Base-by-base conservation (phyloP, 2,797 vertebrate species). In the Gallinago nigripennis region DNA sequence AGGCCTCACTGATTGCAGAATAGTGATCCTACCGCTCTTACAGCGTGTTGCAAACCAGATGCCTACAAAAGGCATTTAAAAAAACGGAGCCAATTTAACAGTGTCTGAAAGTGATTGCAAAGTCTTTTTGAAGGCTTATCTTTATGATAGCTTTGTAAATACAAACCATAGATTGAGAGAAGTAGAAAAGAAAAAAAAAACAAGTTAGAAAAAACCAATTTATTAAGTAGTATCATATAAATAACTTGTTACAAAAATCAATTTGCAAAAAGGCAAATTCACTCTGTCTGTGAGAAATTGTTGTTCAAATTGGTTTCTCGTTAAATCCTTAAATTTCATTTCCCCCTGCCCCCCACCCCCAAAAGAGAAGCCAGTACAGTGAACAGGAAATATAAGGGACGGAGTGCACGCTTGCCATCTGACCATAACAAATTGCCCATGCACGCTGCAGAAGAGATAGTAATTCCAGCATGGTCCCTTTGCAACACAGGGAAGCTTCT, bases 181-280 rank as follows among this genome's bases (percentile, higher is more conserved):
- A 96, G 93, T 96, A 88, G 82, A 43, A 43, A 43, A 16, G 41
- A 25, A 43, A 28, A 61, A 85, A 88, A 93, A 94, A 82, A 54
- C 96, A 92, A 92, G 93, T 97, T 98, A 98, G 97, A 97, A 98
- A 98, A 97, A 97, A 96, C 3, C 98, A 98, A 98, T 98, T 98
- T 99, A 99, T 99, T 99, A 98, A 96, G 98, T 98, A 98, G 95
- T 98, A 98, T 98, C 98, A 99, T 99, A 99, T 99, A 99, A 99
- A 99, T 99, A 99, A 97, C 98, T 98, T 98, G 98, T 98, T 99
- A 99, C 98, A 99, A 99, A 99, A 99, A 98, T 99, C 98, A 98
- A 98, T 98, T 99, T 98, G 98, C 99, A 98, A 99, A 99, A 99
- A 99, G 98, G 98, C 98, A 99, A 99, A 98, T 98, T 98, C 95